phyloP scores from a whole-genome alignment of 2,113 vertebrate species.

The Gobiocypris rarus region DNA sequence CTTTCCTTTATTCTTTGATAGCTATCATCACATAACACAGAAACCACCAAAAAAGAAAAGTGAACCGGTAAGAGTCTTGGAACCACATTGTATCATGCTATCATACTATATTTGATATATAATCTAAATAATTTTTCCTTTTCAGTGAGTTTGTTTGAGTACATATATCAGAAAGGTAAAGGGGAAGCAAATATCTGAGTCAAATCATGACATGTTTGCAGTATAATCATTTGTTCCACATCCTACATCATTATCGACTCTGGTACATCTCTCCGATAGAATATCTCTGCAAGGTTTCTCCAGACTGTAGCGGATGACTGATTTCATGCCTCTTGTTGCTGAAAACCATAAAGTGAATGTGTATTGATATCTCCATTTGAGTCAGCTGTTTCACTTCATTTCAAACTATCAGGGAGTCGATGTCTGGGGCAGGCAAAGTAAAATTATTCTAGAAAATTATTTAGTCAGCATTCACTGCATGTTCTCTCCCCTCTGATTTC shows the following conservation, averaged over 20 bases:
- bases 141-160: not conserved
- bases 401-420: not conserved
- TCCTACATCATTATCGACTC: slow-evolving; percentile 5
- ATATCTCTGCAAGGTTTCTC: slow-evolving; percentile 31
- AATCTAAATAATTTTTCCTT: too few relatives aligned
- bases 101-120: not conserved
- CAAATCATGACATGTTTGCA: slow-evolving; percentile 38
- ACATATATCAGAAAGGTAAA: not conserved
- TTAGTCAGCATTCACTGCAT: not conserved
- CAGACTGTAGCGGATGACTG: slow-evolving; percentile 21
- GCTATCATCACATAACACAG: slow-evolving; percentile 75
- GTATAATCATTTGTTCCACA: slow-evolving; percentile 23
- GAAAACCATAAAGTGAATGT: slow-evolving; percentile 38
- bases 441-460: not conserved
- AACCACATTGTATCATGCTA: not conserved
- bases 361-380: slow-evolving; percentile 38
- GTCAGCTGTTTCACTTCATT: slow-evolving; percentile 26
- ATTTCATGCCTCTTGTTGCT: slow-evolving; percentile 25
- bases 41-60: slow-evolving; percentile 75
- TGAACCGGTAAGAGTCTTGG: slow-evolving; percentile 66
- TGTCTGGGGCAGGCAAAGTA: not conserved
- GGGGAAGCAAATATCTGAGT: slow-evolving; percentile 2
- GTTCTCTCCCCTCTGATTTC: not conserved
- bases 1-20: slow-evolving; percentile 56
- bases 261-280: slow-evolving; percentile 32